These are phyloP conservation scores for Cotesia typhae DNA, from an alignment of 1,140 invertebrate genomes.

Conservation along the genomic window DNA sequence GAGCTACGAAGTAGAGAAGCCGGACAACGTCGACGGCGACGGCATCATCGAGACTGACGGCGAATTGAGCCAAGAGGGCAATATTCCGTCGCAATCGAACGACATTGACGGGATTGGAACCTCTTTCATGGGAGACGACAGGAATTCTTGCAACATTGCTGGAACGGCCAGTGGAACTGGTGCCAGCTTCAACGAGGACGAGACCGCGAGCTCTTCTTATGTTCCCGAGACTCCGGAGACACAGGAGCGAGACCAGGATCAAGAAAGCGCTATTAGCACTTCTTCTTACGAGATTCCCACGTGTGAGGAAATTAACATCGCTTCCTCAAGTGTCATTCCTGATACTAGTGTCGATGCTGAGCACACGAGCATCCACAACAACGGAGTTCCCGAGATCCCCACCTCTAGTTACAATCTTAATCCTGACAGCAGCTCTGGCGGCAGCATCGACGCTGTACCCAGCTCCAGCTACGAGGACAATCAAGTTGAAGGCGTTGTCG, in stretches of 20 bases:
- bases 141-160: too few relatives aligned
- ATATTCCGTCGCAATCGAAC: conserved; percentile 61
- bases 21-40: conserved; percentile 51
- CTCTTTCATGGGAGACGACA: conserved; percentile 46
- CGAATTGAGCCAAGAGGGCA: conserved; percentile 59
- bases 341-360: conserved; percentile 55
- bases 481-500: conserved; percentile 49
- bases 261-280: conserved; percentile 63
- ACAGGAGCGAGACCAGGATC: conserved; percentile 63
- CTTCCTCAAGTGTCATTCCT: conserved; percentile 58
- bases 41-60: conserved; percentile 51
- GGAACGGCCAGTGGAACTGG: background rate
- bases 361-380: conserved; percentile 59
- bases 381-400: conserved; percentile 61
- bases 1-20: conserved; percentile 59
- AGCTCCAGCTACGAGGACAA: conserved; percentile 59
- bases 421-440: conserved; percentile 55
- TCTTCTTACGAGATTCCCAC: conserved; percentile 64
- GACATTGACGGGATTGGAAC: conserved; percentile 61
- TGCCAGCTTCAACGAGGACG: conserved; percentile 55
- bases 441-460: conserved; percentile 53
- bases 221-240: conserved; percentile 63
- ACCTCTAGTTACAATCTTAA: conserved; percentile 61
- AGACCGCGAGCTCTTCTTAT: conserved; percentile 62
- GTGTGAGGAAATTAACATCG: conserved; percentile 62